Evolutionary conservation across 2,113 vertebrate genomes (phyloP), one percentile per base, ranked within the genome.

Genomic region (Clarias macrocephalus): DNA sequence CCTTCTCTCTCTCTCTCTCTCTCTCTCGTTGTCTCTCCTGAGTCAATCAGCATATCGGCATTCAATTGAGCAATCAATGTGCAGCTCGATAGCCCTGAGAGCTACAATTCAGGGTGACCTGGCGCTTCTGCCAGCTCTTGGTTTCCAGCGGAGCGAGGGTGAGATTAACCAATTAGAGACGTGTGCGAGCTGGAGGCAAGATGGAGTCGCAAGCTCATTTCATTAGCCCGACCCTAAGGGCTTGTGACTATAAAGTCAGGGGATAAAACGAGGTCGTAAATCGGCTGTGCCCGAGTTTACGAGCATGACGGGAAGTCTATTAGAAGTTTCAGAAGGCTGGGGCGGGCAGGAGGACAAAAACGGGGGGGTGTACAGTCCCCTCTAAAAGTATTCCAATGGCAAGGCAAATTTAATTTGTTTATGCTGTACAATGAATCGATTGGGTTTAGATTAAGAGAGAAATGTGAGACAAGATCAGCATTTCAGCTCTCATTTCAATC

Each of bases 251-350:
- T 91, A 91, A 91, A 92, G 92, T 90, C 88, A 11, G 70, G 15
- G 73, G 88, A 91, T 94, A 94, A 85, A 95, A 95, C 93, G 91
- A 94, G 92, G 91, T 94, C 92, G 91, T 95, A 95, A 95, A 95
- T 95, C 94, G 91, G 82, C 83, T 79, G 91, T 62, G 88, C 93
- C 89, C 76, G 86, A 90, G 91, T 91, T 94, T 92, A 94, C 84
- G 92, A 92, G 92, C 91, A 89, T 92, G 94, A 93, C 92, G 84
- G 92, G 91, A 94, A 94, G 94, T 94, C 93, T 93, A 95, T 95
- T 94, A 94, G 90, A 93, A 93, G 89, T 92, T 94, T 93, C 92
- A 93, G 92, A 92, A 93, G 89, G 90, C 37, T 54, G 48, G 33
- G 42, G 89, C 79, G 80, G 83, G 83, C 86, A 85, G 86, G 90